Base-by-base conservation (phyloP, 1,140 invertebrate species). In the Dreissena rostriformis region DNA sequence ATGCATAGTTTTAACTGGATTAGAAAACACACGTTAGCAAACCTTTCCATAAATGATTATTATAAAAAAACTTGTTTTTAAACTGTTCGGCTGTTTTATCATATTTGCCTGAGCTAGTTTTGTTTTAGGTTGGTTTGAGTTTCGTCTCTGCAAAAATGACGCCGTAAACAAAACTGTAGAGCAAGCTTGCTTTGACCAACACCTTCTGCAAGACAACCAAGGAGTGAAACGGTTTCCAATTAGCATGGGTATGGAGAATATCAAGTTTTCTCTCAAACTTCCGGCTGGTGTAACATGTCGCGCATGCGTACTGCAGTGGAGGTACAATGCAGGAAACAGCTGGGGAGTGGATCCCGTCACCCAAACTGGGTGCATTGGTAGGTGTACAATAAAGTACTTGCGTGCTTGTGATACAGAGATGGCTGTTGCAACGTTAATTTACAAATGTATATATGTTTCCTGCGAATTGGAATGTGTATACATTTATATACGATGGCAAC, bases 251-350 rank as follows among this genome's bases (percentile, higher is more conserved):
- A 82, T 53, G 57, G 66, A 68, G 24, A 39, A 73, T 39, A 67
- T 85, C 15, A 26, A 68, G 49, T 73, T 76, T 49, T 61, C 1
- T 15, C 49, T 87, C n/a, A 52, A 84, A 28, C 93, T 98, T 57
- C 98, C 98, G 0, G 93, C 96, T 0, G 97, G 96, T 87, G 89
- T 98, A 0, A 97, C 96, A 0, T 98, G 97, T 88, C 95, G 96
- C 0, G 96, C 97, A 82, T 98, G 97, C 89, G 96, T 98, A 0
- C 90, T 98, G 0, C 97, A 97, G 90, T 98, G 97, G 97, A 97
- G 96, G 72, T 98, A 98, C 91, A 96, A 96, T 55, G 76, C 86
- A 49, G 86, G 86, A 52, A 93, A 90, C 80, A 86, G 85, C 51
- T 90, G 87, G 87, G 87, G 87, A 19, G 70, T 24, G 0, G 84